Percentiles rank a stretch among this genome's conserved stretches.
Evolutionary conservation across 2,797 vertebrate genomes (phyloP).

Genomic region (Hafferia zeledoni): DNA sequence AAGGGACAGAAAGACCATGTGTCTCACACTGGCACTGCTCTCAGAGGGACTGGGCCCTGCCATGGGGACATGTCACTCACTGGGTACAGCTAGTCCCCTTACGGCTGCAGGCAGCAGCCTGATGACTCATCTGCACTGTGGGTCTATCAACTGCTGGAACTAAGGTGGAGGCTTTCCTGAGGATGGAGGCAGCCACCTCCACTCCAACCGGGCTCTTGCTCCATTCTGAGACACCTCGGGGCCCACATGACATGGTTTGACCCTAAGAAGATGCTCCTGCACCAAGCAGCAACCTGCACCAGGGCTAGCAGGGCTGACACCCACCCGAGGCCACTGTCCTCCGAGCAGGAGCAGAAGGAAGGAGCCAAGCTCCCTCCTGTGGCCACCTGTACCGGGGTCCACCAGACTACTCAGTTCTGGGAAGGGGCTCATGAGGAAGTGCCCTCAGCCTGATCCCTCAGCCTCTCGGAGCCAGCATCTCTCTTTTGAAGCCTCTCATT

Average conservation of each 20-base stretch:
- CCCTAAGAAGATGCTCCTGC: neutral
- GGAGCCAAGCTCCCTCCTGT: slow-evolving; percentile 67
- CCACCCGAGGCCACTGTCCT: neutral
- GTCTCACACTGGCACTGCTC: neutral
- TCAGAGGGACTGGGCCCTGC: neutral
- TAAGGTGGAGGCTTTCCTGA: neutral
- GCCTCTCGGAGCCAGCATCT: neutral
- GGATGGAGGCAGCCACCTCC: neutral
- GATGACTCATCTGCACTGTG: rapidly evolving
- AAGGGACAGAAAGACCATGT: neutral
- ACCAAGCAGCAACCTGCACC: neutral
- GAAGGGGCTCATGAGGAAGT: rapidly evolving
- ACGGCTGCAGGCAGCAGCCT: neutral
- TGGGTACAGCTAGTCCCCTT: rapidly evolving
- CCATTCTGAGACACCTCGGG: neutral
- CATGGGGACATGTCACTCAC: neutral
- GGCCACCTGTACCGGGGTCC: neutral
- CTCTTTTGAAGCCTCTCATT: neutral
- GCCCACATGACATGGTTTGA: rapidly evolving
- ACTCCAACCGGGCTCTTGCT: neutral
- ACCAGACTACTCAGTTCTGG: neutral
- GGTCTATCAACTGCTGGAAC: neutral
- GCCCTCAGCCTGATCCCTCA: rapidly evolving
- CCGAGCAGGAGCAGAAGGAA: neutral
- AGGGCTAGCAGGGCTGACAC: neutral